Conservation (phyloP, 2,888 invertebrate species). For the Drosophila aldrichi region DNA sequence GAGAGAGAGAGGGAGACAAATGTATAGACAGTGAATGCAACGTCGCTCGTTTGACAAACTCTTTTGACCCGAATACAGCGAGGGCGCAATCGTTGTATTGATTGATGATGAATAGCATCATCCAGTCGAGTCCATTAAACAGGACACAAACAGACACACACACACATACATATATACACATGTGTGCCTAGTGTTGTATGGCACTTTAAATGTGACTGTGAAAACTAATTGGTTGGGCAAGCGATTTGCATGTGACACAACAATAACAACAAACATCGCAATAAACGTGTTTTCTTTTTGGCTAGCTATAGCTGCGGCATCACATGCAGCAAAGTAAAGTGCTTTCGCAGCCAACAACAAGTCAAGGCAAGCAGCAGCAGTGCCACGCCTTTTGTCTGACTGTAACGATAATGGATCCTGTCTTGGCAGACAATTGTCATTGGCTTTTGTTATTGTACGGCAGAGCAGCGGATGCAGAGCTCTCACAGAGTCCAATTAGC, state of each 20-base stretch:
- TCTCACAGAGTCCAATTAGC: constrained; percentile 62
- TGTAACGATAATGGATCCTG: constrained; percentile 66
- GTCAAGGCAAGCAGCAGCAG: constrained; percentile 65
- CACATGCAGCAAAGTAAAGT: constrained; percentile 10
- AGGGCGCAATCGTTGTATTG: constrained; percentile 52
- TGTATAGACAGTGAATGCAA: constrained; percentile 24
- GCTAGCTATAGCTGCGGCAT: constrained; percentile 12
- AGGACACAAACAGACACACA: constrained; percentile 1
- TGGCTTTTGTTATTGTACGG: constrained; percentile 25
- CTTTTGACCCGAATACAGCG: constrained; percentile 62
- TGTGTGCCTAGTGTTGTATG: constrained; percentile 14
- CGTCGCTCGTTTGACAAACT: constrained; percentile 51
- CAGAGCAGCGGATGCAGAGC: constrained; percentile 44
- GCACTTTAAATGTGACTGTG: constrained; percentile 16
- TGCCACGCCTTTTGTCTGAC: constrained; percentile 48
- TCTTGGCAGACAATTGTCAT: constrained; percentile 70
- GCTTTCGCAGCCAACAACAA: constrained; percentile 35
- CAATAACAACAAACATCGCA: constrained; percentile 14
- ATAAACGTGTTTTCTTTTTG: constrained; percentile 14
- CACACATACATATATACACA: neutral
- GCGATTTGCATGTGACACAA: constrained; percentile 41
- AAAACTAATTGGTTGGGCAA: constrained; percentile 32
- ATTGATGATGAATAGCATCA: constrained; percentile 60
- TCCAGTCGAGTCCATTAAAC: constrained; percentile 34
- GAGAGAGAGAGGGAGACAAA: constrained; percentile 12